Evolutionary conservation across 2,888 invertebrate species (phyloP).

Genomic region (Sinohyriopsis cumingii): DNA sequence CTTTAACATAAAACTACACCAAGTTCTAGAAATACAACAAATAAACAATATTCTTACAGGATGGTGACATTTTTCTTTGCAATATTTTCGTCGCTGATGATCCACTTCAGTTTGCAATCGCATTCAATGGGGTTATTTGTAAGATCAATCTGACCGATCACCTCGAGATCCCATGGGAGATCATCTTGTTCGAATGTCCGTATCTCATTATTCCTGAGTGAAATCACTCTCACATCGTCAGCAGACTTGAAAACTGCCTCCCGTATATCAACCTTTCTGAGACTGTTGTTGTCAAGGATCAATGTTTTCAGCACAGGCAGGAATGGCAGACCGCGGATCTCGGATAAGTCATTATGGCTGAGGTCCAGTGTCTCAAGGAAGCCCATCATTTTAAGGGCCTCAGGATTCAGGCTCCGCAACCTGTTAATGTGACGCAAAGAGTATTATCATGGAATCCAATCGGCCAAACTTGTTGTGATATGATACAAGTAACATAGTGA

Average conservation of each 20-base stretch:
- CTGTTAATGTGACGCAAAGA: slow-evolving; percentile 5
- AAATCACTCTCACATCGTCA: slow-evolving; percentile 21
- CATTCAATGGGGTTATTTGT: slow-evolving; percentile 24
- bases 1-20: too few species aligned
- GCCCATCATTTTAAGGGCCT: slow-evolving; percentile 21
- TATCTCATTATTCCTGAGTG: slow-evolving; percentile 29
- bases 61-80: slow-evolving; percentile 6
- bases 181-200: slow-evolving; percentile 18
- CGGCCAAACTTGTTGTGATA: too few species aligned
- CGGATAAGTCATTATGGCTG: slow-evolving; percentile 27
- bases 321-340: slow-evolving; percentile 23
- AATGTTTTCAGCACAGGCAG: slow-evolving; percentile 23
- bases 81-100: slow-evolving; percentile 1
- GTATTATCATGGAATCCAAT: too few species aligned
- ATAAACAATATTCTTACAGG: slow-evolving; percentile 4
- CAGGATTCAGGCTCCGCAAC: slow-evolving; percentile 9
- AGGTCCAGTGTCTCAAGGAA: slow-evolving; percentile 22
- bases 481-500: too few species aligned
- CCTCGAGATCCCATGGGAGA: slow-evolving; percentile 23
- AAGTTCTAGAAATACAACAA: neutral
- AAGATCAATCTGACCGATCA: slow-evolving; percentile 19
- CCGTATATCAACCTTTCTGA: slow-evolving; percentile 15
- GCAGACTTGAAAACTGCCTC: slow-evolving; percentile 14
- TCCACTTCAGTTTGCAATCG: slow-evolving; percentile 34
- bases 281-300: slow-evolving; percentile 25